Evolutionary conservation across 2,113 vertebrate genomes (phyloP).

Genomic region (Jaculus jaculus): DNA sequence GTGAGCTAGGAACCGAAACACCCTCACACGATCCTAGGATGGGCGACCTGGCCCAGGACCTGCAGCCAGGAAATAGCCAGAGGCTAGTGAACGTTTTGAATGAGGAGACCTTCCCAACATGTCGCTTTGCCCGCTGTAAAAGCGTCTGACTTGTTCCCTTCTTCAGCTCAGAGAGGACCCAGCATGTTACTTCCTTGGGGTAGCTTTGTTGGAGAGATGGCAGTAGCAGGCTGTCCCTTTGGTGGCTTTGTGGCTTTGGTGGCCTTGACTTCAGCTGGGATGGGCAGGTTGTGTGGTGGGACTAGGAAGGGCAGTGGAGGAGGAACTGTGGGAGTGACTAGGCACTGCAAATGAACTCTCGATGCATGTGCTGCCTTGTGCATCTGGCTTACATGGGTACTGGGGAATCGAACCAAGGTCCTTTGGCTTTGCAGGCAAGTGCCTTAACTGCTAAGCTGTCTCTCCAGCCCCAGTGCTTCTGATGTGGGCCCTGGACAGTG

Average conservation of each 20-base stretch:
- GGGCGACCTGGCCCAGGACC: not conserved
- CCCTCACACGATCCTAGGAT: not conserved
- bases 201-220: not conserved
- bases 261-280: no score
- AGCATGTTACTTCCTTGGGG: not conserved
- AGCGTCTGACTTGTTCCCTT: not conserved
- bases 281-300: no score
- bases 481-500: not conserved
- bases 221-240: not conserved
- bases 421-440: no score
- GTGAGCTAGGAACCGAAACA: not conserved
- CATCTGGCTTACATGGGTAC: no score
- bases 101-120: not conserved
- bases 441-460: no score
- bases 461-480: accelerated
- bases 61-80: not conserved
- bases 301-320: no score
- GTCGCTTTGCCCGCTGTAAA: not conserved
- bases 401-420: no score
- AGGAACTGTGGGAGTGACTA: not conserved
- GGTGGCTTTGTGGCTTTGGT: not conserved
- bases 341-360: no score
- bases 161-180: not conserved
- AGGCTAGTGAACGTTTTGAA: not conserved
- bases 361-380: no score